Evolutionary conservation across 2,797 vertebrate genomes (phyloP).

Genomic region (Cuculus canorus): DNA sequence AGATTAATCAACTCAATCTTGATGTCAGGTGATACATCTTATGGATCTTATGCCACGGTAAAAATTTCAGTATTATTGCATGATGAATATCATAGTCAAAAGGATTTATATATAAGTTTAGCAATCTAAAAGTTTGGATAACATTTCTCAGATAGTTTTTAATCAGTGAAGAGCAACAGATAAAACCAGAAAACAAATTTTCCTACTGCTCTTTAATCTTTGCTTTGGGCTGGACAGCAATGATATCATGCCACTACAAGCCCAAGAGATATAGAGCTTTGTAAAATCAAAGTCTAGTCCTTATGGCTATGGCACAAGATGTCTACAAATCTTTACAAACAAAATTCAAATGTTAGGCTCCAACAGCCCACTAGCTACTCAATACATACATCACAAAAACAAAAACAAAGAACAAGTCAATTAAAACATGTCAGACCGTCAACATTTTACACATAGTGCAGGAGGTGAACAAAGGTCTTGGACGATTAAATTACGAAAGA

Average conservation of each 20-base stretch:
- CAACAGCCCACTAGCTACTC: neutral
- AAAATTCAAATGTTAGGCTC: neutral
- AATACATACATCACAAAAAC: neutral
- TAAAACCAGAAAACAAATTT: neutral
- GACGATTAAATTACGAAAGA: neutral
- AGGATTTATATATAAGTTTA: neutral
- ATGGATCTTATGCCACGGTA: neutral
- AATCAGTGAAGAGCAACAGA: neutral
- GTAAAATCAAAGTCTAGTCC: neutral
- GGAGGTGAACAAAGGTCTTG: neutral
- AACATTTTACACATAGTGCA: neutral
- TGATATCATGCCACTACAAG: neutral
- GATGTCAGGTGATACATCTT: neutral
- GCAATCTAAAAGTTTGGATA: neutral
- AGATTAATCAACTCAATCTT: neutral
- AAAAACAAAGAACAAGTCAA: neutral
- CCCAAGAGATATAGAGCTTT: neutral
- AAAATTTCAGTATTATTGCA: neutral
- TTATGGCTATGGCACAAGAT: neutral
- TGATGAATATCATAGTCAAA: neutral
- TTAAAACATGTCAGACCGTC: neutral
- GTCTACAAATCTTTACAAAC: neutral
- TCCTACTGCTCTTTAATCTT: neutral
- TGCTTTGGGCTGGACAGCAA: neutral
- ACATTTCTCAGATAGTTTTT: neutral